These are phyloP conservation scores for Falco concolor DNA, from an alignment of 2,797 vertebrate species.

Conservation along the genomic window DNA sequence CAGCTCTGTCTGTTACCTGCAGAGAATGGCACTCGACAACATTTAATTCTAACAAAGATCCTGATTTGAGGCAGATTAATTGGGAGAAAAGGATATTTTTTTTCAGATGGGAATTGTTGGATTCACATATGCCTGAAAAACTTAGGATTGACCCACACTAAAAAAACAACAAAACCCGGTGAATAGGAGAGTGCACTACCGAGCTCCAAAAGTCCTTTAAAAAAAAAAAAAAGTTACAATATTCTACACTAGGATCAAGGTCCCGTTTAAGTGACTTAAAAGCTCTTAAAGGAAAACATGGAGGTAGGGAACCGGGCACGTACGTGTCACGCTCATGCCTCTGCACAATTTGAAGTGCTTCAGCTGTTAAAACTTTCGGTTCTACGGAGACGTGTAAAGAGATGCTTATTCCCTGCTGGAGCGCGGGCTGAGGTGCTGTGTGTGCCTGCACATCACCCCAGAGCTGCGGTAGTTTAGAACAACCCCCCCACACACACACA, in stretches of 20 bases:
- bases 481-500: not conserved
- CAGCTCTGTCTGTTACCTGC: not conserved
- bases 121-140: not conserved
- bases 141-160: not conserved
- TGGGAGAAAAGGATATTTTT: not conserved
- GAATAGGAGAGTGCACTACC: not conserved
- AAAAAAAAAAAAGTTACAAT: not conserved
- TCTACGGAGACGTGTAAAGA: not conserved
- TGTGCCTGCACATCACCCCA: not conserved
- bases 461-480: not conserved
- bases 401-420: not conserved
- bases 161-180: not conserved
- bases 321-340: not conserved
- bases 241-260: not conserved
- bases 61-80: not conserved
- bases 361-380: not conserved
- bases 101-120: not conserved
- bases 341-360: not conserved
- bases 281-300: not conserved
- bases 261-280: not conserved
- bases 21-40: not conserved
- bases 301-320: not conserved
- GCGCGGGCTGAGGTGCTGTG: no score
- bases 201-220: not conserved
- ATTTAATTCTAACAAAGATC: not conserved